Base-by-base conservation (phyloP, 2,113 vertebrate genomes). In the Uria lomvia region DNA sequence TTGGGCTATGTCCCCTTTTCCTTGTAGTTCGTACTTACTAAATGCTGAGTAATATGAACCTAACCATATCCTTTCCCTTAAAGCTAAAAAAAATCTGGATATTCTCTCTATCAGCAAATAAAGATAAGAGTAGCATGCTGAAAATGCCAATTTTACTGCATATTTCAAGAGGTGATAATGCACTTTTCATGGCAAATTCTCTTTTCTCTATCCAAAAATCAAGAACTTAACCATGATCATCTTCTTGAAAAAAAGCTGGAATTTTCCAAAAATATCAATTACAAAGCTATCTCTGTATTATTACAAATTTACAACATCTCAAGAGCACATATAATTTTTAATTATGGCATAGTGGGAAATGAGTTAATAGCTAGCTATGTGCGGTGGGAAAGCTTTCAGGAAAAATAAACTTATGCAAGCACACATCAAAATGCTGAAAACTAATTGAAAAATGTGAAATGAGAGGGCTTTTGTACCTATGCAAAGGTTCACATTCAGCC, bases 31-130 rank as follows among this genome's bases (percentile, higher is more conserved):
- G 5, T 78, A 92, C 74, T 93, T 94, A 75, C 81, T 94, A 87
- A 97, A 96, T 75, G 67, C 47, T 86, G 82, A 94, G 78, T 95
- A 97, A 98, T 95, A 89, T 92, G 93, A 98, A 96, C 86, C 94
- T 95, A 88, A 75, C 72, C 94, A 70, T 72, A 93, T 74, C 68
- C 81, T 97, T 97, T 94, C 90, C 88, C 94, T 97, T 97, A 97
- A 96, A 96, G 71, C 90, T 95, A 91, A 95, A 90, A 98, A 96
- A 98, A 96, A 92, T 98, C 98, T 98, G 98, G 97, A 97, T 97
- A 98, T 95, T 97, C 96, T 98, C 98, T 97, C 97, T 96, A 97
- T 96, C 97, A 98, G 98, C 98, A 98, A 98, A 98, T 98, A 98
- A 98, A 98, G 98, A 98, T 98, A 98, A 98, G 98, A 95, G 72